These are phyloP conservation scores for Noctilio leporinus DNA, from an alignment of 2,113 vertebrate species.

Conservation along the genomic window DNA sequence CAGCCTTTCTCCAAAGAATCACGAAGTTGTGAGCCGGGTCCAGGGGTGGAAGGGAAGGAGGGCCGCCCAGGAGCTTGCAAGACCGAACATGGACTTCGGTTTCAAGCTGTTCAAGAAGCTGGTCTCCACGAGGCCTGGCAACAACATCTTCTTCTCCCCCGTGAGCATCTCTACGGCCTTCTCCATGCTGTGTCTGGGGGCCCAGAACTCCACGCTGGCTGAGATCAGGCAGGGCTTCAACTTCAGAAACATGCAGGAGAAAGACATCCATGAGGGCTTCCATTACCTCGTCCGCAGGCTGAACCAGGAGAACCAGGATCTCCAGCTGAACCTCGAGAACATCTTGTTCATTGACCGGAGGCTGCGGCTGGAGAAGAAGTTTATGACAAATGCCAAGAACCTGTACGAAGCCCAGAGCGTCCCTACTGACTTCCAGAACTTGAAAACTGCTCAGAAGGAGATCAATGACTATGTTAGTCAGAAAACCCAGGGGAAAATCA, in stretches of 20 bases:
- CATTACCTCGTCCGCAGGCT: constrained; percentile 76
- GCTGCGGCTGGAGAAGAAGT: constrained; percentile 73
- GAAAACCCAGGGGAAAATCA: constrained; percentile 84
- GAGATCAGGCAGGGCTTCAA: constrained; percentile 83
- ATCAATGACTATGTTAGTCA: constrained; percentile 82
- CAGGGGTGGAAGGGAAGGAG: neutral
- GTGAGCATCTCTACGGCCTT: constrained; percentile 85
- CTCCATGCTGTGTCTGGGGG: constrained; percentile 83
- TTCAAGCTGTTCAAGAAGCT: constrained; percentile 83
- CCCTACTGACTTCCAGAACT: constrained; percentile 77
- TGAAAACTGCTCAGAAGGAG: constrained; percentile 57
- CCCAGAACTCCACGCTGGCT: constrained; percentile 76
- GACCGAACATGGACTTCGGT: constrained; percentile 82
- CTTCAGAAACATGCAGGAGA: constrained; percentile 49
- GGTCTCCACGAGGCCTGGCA: neutral
- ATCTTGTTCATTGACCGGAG: constrained; percentile 73
- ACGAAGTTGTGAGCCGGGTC: neutral
- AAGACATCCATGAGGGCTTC: constrained; percentile 81
- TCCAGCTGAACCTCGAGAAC: constrained; percentile 76
- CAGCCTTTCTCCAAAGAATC: neutral
- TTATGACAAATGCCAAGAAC: constrained; percentile 69
- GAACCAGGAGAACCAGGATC: constrained; percentile 41
- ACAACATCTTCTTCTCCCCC: constrained; percentile 89
- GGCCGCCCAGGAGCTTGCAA: constrained; percentile 50
- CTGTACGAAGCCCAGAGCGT: constrained; percentile 78